These are phyloP conservation scores for Aurelia aurita DNA, from an alignment of 30 jellyfish, hydroid and myxozoan genomes.

Conservation along the genomic window DNA sequence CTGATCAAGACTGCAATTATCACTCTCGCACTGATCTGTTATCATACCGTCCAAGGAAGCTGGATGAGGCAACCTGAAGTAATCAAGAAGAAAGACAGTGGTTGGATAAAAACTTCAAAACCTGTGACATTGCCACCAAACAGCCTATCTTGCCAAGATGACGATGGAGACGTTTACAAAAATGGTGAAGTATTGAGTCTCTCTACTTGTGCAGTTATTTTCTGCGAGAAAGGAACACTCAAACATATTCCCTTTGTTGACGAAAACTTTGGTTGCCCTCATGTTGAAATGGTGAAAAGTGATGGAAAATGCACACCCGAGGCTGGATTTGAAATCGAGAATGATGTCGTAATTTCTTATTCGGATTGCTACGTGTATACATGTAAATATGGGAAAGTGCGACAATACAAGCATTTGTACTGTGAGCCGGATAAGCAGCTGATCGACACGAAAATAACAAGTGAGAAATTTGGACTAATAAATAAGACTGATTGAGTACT, in stretches of 20 bases:
- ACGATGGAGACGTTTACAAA: constrained; percentile 2
- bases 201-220: constrained; percentile 33
- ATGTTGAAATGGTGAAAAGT: constrained; percentile 40
- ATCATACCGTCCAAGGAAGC: too few relatives aligned
- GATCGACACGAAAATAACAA: background rate
- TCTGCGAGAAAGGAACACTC: constrained; percentile 26
- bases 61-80: too few relatives aligned
- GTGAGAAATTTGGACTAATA: constrained; percentile 8
- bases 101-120: background rate
- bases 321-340: constrained; percentile 42
- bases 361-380: constrained; percentile 33
- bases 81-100: too few relatives aligned
- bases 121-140: background rate
- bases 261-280: constrained; percentile 44
- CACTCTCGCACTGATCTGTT: too few relatives aligned
- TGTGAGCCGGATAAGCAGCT: constrained; percentile 29
- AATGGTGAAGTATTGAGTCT: constrained; percentile 32
- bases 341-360: constrained; percentile 20
- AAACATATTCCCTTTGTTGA: constrained; percentile 28
- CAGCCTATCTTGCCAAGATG: constrained; percentile 1
- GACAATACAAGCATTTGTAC: constrained; percentile 6
- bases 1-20: too few relatives aligned
- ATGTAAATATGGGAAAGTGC: constrained; percentile 23
- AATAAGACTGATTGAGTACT: background rate
- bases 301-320: constrained; percentile 44